These are phyloP conservation scores for Rhegmatorhina hoffmannsi DNA, from an alignment of 2,113 vertebrate species.

Conservation along the genomic window DNA sequence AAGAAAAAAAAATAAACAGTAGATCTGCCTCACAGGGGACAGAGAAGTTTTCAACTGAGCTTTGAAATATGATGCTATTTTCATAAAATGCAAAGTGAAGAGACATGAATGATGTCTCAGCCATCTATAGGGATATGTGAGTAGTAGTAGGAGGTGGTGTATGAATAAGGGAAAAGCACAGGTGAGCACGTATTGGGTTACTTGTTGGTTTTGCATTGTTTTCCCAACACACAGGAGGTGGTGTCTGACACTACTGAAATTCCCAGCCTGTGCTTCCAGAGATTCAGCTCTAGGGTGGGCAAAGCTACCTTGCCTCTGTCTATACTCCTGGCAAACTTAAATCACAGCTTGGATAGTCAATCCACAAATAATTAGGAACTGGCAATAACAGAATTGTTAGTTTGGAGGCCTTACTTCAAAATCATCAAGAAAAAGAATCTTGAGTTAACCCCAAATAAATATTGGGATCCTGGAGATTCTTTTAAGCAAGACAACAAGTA, in stretches of 20 bases:
- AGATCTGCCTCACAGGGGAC: background rate
- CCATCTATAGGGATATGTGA: background rate
- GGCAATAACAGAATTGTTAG: background rate
- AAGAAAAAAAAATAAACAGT: background rate
- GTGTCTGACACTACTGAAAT: background rate
- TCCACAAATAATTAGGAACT: background rate
- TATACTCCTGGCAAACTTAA: background rate
- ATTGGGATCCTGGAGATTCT: background rate
- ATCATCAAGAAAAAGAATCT: background rate
- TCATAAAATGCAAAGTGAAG: constrained; percentile 18
- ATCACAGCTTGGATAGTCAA: background rate
- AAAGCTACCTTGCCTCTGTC: background rate
- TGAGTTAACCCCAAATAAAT: background rate
- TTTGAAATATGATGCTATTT: constrained; percentile 26
- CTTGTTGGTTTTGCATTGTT: background rate
- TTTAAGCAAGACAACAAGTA: background rate
- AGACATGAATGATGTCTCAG: background rate
- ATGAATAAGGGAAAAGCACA: background rate
- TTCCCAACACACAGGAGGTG: background rate
- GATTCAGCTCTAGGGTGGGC: background rate
- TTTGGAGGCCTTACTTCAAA: background rate
- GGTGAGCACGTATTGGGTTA: background rate
- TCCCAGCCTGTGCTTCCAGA: background rate
- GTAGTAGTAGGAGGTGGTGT: background rate
- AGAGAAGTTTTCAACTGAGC: background rate